A percentile compares a stretch with the other conserved stretches of the same genome.
These are phyloP conservation scores for Halisarca cf. caerulea DNA, from an alignment of 37 sponge, comb jelly and placozoan genomes.

Conservation along the genomic window DNA sequence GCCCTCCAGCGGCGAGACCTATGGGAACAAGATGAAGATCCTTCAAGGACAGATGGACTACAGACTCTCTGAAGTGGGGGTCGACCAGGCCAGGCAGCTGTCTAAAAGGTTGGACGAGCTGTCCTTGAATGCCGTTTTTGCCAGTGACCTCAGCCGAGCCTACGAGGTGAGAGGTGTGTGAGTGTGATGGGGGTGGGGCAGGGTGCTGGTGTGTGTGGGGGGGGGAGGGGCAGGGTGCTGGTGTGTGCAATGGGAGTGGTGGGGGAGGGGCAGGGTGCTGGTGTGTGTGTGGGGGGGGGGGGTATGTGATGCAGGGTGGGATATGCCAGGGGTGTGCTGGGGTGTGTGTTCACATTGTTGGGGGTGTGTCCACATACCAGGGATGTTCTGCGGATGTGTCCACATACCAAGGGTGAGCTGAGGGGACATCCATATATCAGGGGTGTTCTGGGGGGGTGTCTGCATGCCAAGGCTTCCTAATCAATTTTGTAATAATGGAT, in stretches of 20 bases:
- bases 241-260: too few species aligned
- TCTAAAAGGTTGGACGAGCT: neutral
- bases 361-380: too few species aligned
- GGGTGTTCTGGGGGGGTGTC: neutral
- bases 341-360: too few species aligned
- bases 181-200: too few species aligned
- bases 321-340: too few species aligned
- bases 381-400: too few species aligned
- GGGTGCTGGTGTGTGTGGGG: neutral
- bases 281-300: too few species aligned
- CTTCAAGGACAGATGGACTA: slow-evolving; percentile 23
- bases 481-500: neutral
- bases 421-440: neutral
- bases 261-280: too few species aligned
- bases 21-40: neutral
- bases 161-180: neutral
- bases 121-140: neutral
- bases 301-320: too few species aligned
- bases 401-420: neutral
- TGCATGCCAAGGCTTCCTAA: neutral
- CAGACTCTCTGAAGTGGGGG: neutral
- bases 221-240: too few species aligned
- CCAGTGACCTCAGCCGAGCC: slow-evolving; percentile 3
- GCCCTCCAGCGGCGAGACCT: slow-evolving; percentile 2
- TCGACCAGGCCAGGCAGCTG: slow-evolving; percentile 5